Evolutionary conservation across 2,888 invertebrate species (phyloP).

Genomic region (Creontiades dilutus): DNA sequence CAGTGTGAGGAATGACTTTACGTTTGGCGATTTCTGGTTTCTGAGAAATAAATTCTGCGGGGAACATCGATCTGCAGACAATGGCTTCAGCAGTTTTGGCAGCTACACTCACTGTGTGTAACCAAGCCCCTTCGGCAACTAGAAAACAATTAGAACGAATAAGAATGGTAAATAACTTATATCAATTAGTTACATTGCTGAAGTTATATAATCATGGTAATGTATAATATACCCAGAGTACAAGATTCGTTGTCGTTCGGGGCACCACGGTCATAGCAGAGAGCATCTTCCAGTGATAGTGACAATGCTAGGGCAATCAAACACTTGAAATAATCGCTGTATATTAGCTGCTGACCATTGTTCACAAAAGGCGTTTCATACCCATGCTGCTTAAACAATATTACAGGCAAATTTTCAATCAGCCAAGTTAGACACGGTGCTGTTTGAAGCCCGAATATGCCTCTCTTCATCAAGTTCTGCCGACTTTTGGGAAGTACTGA

Average conservation of each 20-base stretch:
- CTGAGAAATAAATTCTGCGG: constrained; percentile 78
- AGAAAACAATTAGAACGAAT: constrained; percentile 60
- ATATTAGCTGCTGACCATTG: constrained; percentile 82
- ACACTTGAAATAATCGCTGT: constrained; percentile 82
- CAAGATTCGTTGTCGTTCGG: constrained; percentile 78
- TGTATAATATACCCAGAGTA: constrained; percentile 73
- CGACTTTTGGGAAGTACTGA: constrained; percentile 80
- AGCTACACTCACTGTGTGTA: constrained; percentile 81
- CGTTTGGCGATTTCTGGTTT: constrained; percentile 74
- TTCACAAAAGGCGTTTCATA: constrained; percentile 82
- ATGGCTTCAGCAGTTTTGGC: constrained; percentile 81
- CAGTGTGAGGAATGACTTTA: constrained; percentile 50
- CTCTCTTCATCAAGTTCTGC: constrained; percentile 80
- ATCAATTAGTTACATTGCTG: too few species aligned
- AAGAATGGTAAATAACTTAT: neutral
- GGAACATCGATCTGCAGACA: constrained; percentile 79
- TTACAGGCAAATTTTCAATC: constrained; percentile 79
- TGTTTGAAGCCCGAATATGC: constrained; percentile 80
- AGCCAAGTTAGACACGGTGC: constrained; percentile 81
- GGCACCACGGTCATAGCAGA: constrained; percentile 79
- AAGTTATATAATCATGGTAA: too few species aligned
- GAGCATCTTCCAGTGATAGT: constrained; percentile 80
- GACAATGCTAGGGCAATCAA: constrained; percentile 81
- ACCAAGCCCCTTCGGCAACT: constrained; percentile 81
- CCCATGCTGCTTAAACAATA: constrained; percentile 80